Conservation (phyloP, 2,113 vertebrate genomes). For the Mesoclemmys tuberculata region DNA sequence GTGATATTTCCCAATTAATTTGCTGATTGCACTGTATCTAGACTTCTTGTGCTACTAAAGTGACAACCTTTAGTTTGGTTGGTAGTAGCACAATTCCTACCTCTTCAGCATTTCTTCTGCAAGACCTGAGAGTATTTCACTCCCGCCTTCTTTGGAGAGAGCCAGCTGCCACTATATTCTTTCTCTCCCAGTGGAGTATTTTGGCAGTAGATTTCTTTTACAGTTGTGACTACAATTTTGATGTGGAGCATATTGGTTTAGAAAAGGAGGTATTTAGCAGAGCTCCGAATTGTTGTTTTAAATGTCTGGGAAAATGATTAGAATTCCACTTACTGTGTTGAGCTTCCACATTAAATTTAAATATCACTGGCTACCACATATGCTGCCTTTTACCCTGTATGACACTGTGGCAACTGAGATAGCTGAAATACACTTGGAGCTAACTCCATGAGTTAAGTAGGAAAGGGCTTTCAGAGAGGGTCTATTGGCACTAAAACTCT, state of each 20-base stretch:
- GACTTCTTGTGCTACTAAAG: neutral
- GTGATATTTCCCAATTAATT: neutral
- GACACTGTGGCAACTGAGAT: neutral
- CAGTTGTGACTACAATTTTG: conserved; percentile 69
- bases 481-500: neutral
- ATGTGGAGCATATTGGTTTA: conserved; percentile 53
- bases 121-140: conserved; percentile 28
- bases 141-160: conserved; percentile 39
- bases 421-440: neutral
- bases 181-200: conserved; percentile 54
- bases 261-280: conserved; percentile 62
- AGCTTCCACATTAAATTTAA: conserved; percentile 44
- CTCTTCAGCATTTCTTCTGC: conserved; percentile 46
- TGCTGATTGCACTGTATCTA: neutral
- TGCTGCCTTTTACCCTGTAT: neutral
- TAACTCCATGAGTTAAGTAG: neutral
- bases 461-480: neutral
- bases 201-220: conserved; percentile 69
- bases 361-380: neutral
- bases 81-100: neutral
- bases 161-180: conserved; percentile 68
- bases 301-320: conserved; percentile 56
- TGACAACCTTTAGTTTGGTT: conserved; percentile 1
- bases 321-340: conserved; percentile 22
- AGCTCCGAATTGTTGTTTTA: conserved; percentile 60